Percentiles rank a stretch among this genome's conserved stretches.
Evolutionary conservation across 2,113 vertebrate genomes (phyloP).

Genomic region (Xiphophorus maculatus): DNA sequence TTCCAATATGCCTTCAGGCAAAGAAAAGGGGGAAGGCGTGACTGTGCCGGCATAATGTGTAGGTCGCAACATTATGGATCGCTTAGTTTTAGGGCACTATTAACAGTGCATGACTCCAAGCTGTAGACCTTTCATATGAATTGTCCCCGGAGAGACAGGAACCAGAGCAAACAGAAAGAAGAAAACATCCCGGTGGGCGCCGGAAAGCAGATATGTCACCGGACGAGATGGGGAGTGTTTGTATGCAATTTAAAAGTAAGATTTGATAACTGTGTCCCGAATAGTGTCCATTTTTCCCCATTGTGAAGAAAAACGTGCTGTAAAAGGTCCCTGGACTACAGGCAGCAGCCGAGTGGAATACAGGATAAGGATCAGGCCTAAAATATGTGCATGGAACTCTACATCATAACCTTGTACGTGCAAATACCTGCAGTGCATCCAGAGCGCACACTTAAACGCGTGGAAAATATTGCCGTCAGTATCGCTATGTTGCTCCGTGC

Average conservation of each 20-base stretch:
- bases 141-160: conserved; percentile 45
- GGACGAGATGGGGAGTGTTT: conserved; percentile 62
- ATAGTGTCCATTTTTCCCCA: conserved; percentile 53
- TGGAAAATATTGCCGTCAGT: conserved; percentile 29
- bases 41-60: conserved; percentile 11
- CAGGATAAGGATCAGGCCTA: conserved; percentile 34
- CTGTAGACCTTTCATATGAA: conserved; percentile 59
- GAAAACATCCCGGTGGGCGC: conserved; percentile 35
- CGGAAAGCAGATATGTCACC: conserved; percentile 41
- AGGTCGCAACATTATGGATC: conserved; percentile 67
- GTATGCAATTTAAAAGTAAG: conserved; percentile 74
- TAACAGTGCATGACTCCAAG: conserved; percentile 70
- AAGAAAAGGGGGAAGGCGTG: conserved; percentile 39
- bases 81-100: conserved; percentile 74
- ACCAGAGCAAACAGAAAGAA: conserved; percentile 44
- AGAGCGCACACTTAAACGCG: conserved; percentile 1
- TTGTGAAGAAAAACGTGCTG: conserved; percentile 35
- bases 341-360: conserved; percentile 42
- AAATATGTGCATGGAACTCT: conserved; percentile 28
- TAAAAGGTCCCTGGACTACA: conserved; percentile 51
- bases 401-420: conserved; percentile 50
- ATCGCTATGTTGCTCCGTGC: conserved; percentile 35
- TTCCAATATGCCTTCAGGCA: conserved; percentile 52
- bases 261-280: conserved; percentile 60
- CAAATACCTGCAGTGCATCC: background rate